Evolutionary conservation across 2,888 invertebrate genomes (phyloP).

Genomic region (Neoaliturus tenellus): DNA sequence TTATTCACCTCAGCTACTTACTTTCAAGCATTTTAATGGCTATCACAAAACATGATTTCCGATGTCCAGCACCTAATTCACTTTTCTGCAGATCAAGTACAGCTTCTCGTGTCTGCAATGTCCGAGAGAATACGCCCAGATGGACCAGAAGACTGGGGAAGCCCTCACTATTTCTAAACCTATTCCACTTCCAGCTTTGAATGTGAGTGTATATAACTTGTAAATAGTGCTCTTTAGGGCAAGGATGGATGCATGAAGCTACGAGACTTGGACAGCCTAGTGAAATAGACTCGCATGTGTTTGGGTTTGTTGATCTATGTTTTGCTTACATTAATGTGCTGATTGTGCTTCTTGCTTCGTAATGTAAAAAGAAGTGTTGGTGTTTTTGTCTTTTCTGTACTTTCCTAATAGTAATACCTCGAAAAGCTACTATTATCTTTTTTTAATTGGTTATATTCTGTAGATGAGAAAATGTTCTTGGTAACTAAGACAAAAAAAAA

Average conservation of each 20-base stretch:
- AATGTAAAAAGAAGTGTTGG: no score
- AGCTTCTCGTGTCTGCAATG: constrained; percentile 83
- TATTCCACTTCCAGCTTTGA: constrained; percentile 84
- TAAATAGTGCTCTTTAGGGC: constrained; percentile 35
- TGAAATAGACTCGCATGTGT: no score
- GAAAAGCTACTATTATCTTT: no score
- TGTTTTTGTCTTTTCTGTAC: neutral
- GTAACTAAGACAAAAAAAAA: no score
- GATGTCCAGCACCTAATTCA: constrained; percentile 2
- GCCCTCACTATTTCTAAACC: constrained; percentile 74
- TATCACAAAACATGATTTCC: neutral
- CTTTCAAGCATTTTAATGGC: neutral
- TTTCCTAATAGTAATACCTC: no score
- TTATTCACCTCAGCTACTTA: neutral
- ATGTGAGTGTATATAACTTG: constrained; percentile 77
- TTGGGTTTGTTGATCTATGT: constrained; percentile 1
- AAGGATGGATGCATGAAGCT: neutral
- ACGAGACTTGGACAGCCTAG: neutral
- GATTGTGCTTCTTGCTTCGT: neutral
- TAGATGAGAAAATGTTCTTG: no score
- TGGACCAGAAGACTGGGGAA: constrained; percentile 80
- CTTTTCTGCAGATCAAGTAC: constrained; percentile 81
- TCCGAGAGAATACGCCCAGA: constrained; percentile 75
- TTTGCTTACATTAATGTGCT: neutral
- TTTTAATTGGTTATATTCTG: no score